Percentiles rank a stretch among this genome's conserved stretches.
Conservation (phyloP, 2,888 invertebrate genomes). For the Ichneumoninae sp. region DNA sequence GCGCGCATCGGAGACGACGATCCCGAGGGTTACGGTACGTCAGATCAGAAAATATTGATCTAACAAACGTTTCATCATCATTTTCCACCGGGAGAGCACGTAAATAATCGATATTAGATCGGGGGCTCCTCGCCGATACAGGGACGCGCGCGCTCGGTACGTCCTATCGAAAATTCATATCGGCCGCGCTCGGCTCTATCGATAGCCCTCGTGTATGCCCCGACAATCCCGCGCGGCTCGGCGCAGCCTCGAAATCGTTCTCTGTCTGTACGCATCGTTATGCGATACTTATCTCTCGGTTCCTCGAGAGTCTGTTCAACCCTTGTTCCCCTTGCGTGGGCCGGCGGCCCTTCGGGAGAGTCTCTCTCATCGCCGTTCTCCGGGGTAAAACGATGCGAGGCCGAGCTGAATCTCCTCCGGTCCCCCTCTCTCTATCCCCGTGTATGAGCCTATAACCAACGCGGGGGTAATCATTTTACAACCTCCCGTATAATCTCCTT, state of each 20-base stretch:
- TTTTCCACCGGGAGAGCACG: slow-evolving; percentile 53
- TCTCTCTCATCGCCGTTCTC: slow-evolving; percentile 2
- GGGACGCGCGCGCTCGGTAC: neutral
- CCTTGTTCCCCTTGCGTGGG: slow-evolving; percentile 56
- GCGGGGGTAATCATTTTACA: slow-evolving; percentile 76
- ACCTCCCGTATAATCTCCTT: slow-evolving; percentile 77
- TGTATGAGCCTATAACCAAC: slow-evolving; percentile 18
- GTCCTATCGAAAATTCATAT: slow-evolving; percentile 73
- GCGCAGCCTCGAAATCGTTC: slow-evolving; percentile 63
- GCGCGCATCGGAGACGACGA: slow-evolving; percentile 11
- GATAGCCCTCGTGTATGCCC: slow-evolving; percentile 6
- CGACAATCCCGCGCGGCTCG: neutral
- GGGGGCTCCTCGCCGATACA: slow-evolving; percentile 33
- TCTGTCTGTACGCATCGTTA: slow-evolving; percentile 56
- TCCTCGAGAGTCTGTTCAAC: slow-evolving; percentile 50
- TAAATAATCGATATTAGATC: slow-evolving; percentile 69
- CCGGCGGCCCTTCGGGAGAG: slow-evolving; percentile 40
- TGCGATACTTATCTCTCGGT: slow-evolving; percentile 68
- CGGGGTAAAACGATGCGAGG: slow-evolving; percentile 31
- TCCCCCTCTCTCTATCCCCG: slow-evolving; percentile 1
- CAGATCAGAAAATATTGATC: slow-evolving; percentile 66
- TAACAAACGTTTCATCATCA: slow-evolving; percentile 67
- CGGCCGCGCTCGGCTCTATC: slow-evolving; percentile 39
- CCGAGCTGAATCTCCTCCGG: neutral
- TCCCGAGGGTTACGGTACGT: slow-evolving; percentile 64